Conservation (phyloP, 2,888 invertebrate genomes). For the Agrenia bidenticulata region DNA sequence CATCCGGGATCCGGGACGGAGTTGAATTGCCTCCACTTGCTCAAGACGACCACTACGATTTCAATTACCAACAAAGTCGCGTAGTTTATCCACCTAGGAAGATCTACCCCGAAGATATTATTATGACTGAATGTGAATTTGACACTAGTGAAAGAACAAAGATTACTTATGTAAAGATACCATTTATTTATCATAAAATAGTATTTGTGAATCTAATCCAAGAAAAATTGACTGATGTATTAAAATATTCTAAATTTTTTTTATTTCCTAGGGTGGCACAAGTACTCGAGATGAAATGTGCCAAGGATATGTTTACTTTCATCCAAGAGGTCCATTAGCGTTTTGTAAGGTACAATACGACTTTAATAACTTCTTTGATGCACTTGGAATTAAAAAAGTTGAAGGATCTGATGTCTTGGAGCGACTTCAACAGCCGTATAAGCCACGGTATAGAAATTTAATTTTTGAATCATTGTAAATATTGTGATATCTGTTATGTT, state of each 20-base stretch:
- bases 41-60: constrained; percentile 79
- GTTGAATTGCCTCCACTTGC: constrained; percentile 75
- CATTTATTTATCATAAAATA: too few relatives aligned
- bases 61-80: constrained; percentile 80
- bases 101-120: constrained; percentile 75
- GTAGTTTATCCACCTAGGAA: constrained; percentile 73
- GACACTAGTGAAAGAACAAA: constrained; percentile 68
- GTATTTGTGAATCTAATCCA: neutral
- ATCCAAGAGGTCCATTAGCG: constrained; percentile 72
- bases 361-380: constrained; percentile 78
- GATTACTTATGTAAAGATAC: constrained; percentile 66
- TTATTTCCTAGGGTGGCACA: constrained; percentile 67
- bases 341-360: constrained; percentile 86
- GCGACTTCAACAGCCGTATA: too few relatives aligned
- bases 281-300: constrained; percentile 87
- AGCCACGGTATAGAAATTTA: too few relatives aligned
- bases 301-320: constrained; percentile 77
- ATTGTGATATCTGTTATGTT: too few relatives aligned
- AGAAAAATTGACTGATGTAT: too few relatives aligned
- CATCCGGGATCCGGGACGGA: constrained; percentile 71
- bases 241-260: neutral
- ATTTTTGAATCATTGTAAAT: too few relatives aligned
- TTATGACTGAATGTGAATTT: constrained; percentile 82
- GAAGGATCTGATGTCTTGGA: too few relatives aligned
- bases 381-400: constrained; percentile 70